These are phyloP conservation scores for Drosophila mayri DNA, from an alignment of 1,140 invertebrate species.

Conservation along the genomic window DNA sequence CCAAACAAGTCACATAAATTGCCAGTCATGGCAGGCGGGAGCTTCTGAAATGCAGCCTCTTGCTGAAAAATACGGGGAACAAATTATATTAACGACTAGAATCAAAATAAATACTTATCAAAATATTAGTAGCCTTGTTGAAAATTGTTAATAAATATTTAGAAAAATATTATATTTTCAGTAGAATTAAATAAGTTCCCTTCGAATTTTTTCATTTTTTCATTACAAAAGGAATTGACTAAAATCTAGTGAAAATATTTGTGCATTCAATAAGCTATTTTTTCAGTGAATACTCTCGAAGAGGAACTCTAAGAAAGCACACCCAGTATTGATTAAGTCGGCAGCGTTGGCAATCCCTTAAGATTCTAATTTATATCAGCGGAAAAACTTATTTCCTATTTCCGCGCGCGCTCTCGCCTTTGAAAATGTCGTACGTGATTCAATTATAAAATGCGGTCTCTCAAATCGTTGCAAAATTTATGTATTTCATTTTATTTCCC, in stretches of 20 bases:
- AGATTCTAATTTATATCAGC: constrained; percentile 84
- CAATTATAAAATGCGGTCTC: constrained; percentile 85
- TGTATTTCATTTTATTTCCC: constrained; percentile 84
- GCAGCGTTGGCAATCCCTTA: constrained; percentile 67
- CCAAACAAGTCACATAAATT: constrained; percentile 68
- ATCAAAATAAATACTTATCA: not conserved
- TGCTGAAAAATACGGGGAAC: constrained; percentile 3
- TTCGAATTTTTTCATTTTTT: too few relatives aligned
- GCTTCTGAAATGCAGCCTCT: constrained; percentile 44
- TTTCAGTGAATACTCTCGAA: constrained; percentile 6
- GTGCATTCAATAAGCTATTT: not conserved
- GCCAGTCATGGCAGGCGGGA: constrained; percentile 34
- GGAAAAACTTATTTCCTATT: constrained; percentile 82
- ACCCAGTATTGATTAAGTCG: constrained; percentile 70
- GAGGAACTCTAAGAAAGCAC: not conserved
- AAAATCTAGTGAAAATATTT: not conserved
- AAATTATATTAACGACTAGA: constrained; percentile 15
- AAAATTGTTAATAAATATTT: not conserved
- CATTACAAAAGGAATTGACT: too few relatives aligned
- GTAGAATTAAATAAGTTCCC: too few relatives aligned
- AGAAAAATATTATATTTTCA: too few relatives aligned
- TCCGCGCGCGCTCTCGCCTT: constrained; percentile 46
- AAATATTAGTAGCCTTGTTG: not conserved
- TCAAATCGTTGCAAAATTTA: constrained; percentile 85
- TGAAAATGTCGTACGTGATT: constrained; percentile 84